Conservation (phyloP, 2,888 invertebrate species). For the Brachylomia viminalis region DNA sequence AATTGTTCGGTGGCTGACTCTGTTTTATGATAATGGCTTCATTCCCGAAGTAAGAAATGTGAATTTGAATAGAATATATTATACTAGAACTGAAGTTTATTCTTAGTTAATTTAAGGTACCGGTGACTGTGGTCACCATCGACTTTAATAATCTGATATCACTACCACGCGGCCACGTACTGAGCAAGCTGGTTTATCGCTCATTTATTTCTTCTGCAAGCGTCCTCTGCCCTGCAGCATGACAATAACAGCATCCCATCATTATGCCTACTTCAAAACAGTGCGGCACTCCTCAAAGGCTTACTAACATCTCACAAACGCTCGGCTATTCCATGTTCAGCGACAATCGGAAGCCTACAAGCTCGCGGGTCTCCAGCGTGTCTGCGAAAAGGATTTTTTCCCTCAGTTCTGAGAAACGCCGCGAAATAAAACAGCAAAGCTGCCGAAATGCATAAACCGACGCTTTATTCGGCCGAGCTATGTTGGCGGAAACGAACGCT, state of each 20-base stretch:
- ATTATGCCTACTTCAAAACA: neutral
- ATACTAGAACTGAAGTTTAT: neutral
- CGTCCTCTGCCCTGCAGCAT: no score
- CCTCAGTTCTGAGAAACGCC: slow-evolving; percentile 75
- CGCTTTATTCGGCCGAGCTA: slow-evolving; percentile 78
- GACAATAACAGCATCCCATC: neutral
- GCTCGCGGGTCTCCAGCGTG: slow-evolving; percentile 51
- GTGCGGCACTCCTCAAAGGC: slow-evolving; percentile 54
- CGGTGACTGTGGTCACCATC: neutral
- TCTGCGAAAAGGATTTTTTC: slow-evolving; percentile 72
- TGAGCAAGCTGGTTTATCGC: neutral
- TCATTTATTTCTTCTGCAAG: neutral
- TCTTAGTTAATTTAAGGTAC: neutral
- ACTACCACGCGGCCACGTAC: neutral
- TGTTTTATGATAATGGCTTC: neutral
- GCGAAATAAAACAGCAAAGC: slow-evolving; percentile 82
- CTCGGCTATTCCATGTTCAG: slow-evolving; percentile 41
- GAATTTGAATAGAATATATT: neutral
- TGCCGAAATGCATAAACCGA: slow-evolving; percentile 88
- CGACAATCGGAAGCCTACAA: slow-evolving; percentile 50
- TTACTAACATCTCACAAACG: slow-evolving; percentile 9
- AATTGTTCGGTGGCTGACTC: no score
- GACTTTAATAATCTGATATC: neutral
- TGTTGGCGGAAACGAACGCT: slow-evolving; percentile 82
- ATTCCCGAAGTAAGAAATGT: neutral